Base-by-base conservation (phyloP, 2,888 invertebrate genomes). In the Punctoribates punctum region DNA sequence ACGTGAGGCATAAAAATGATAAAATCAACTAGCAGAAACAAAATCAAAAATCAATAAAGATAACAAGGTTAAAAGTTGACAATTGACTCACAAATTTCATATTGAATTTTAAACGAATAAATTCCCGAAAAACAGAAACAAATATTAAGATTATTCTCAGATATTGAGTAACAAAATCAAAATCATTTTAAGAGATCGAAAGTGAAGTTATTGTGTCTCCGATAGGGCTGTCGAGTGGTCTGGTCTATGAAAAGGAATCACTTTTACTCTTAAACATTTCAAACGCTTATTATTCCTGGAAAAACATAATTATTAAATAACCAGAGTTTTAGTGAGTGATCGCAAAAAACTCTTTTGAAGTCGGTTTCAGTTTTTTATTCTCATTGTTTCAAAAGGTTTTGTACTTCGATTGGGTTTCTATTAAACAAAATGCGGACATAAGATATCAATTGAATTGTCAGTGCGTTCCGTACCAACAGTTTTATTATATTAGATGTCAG, bases 401-500 rank as follows among this genome's bases (percentile, higher is more conserved):
- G 42, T 42, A 42, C 42, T 42, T 42, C 42, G 42, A 11, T 9
- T 42, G 4, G 42, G 42, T 1, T 42, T 13, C 5, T 42, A 42
- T 67, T 42, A 67, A 67, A 20, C 13, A 42, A 38, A 67, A 67
- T 67, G 67, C 67, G 67, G 67, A 67, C 67, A 42, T 67, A 20
- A 42, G 13, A 15, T 67, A 67, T 67, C 67, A 67, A 42, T 67
- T 42, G 67, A 67, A 67, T 42, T 67, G 67, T 4, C 42, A 67
- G 67, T 67, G 42, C 67, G 67, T 67, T 67, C 23, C 67, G 67
- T 67, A 42, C 67, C 67, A 67, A 67, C 67, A 67, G 13, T 42
- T 67, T 42, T 67, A 38, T 38, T 67, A 67, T 42, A 42, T 38
- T 67, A 13, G 23, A 67, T 67, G 67, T 42, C 67, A 20, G 15